phyloP scores from a whole-genome alignment of 2,113 vertebrate genomes.

The Psettodes erumei region DNA sequence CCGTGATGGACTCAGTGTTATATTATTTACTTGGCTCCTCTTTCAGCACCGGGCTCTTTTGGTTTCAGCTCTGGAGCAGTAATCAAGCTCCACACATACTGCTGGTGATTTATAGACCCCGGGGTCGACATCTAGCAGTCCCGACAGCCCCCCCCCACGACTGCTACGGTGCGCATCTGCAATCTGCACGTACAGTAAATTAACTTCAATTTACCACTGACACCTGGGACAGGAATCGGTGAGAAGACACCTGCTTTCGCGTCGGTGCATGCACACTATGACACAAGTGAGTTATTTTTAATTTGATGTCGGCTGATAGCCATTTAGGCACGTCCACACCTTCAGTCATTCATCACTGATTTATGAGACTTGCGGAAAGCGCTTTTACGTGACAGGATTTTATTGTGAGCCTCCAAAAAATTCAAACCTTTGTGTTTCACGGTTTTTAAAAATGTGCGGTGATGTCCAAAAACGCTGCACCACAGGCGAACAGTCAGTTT shows the following conservation, averaged over 20 bases:
- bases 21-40: conserved; percentile 70
- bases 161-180: conserved; percentile 7
- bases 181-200: conserved; percentile 31
- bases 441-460: too few relatives aligned
- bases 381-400: not conserved
- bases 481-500: too few relatives aligned
- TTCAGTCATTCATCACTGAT: conserved; percentile 1
- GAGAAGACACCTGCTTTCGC: not conserved
- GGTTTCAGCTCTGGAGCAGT: conserved; percentile 56
- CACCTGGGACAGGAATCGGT: not conserved
- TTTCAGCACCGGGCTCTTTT: conserved; percentile 67
- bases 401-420: not conserved
- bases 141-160: conserved; percentile 15
- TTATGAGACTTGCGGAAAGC: not conserved
- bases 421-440: too few relatives aligned
- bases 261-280: not conserved
- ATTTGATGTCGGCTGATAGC: not conserved
- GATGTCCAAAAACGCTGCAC: too few relatives aligned
- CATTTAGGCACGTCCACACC: not conserved
- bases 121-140: conserved; percentile 19
- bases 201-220: not conserved
- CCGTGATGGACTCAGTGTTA: conserved; percentile 55
- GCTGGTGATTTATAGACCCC: conserved; percentile 66
- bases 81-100: conserved; percentile 67
- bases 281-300: conserved; percentile 7